Evolutionary conservation across 2,888 invertebrate species (phyloP).

Genomic region (Lasioglossum calceatum): DNA sequence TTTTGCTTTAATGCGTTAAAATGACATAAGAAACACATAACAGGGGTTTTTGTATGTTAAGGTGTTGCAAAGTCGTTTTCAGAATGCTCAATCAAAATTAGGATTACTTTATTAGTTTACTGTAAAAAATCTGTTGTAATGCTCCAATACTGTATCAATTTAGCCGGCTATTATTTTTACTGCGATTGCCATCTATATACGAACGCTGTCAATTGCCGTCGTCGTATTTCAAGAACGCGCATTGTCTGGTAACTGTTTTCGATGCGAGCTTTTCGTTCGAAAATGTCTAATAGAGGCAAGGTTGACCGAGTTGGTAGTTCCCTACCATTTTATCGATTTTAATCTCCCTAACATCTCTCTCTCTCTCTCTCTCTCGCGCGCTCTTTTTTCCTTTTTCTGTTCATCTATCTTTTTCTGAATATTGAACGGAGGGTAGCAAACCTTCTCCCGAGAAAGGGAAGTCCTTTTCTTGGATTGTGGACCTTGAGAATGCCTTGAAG

Average conservation of each 20-base stretch:
- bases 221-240: slow-evolving; percentile 14
- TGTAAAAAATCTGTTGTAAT: background rate
- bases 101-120: background rate
- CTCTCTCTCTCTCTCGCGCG: background rate
- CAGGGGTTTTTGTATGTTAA: too few relatives aligned
- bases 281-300: slow-evolving; percentile 26
- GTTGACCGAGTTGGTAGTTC: slow-evolving; percentile 10
- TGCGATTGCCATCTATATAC: slow-evolving; percentile 2
- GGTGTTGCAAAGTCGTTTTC: background rate
- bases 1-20: too few relatives aligned
- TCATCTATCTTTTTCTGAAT: background rate
- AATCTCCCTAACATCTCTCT: slow-evolving; percentile 29
- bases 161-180: slow-evolving; percentile 25
- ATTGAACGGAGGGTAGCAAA: background rate
- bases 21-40: too few relatives aligned
- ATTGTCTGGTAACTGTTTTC: background rate
- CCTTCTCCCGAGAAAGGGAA: background rate
- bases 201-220: slow-evolving; percentile 17
- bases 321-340: slow-evolving; percentile 55
- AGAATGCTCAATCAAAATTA: background rate
- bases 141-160: slow-evolving; percentile 11
- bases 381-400: background rate
- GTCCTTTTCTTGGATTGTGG: background rate
- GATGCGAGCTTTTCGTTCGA: background rate
- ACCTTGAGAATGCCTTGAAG: slow-evolving; percentile 8